phyloP scores from a whole-genome alignment of 2,888 invertebrate genomes.

The Lasioglossum malachurum region DNA sequence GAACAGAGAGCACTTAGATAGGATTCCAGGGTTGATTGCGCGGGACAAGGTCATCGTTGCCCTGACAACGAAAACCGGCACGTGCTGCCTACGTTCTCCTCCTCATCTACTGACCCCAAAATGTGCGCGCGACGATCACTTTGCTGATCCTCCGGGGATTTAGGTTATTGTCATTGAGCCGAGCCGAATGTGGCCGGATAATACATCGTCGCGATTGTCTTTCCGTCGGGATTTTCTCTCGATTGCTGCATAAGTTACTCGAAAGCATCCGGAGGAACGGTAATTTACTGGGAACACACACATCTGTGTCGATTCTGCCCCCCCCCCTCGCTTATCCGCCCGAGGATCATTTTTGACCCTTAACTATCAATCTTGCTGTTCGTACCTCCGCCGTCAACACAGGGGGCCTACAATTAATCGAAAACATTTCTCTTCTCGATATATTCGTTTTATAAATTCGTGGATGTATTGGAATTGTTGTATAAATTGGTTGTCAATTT shows the following conservation, averaged over 20 bases:
- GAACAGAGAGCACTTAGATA: conserved; percentile 53
- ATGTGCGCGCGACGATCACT: conserved; percentile 53
- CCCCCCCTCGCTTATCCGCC: neutral
- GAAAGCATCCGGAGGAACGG: neutral
- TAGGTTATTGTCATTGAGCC: conserved; percentile 47
- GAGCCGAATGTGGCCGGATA: conserved; percentile 22
- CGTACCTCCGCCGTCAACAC: neutral
- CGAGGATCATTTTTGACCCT: neutral
- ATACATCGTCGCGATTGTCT: conserved; percentile 28
- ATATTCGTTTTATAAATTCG: neutral
- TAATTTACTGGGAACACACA: neutral
- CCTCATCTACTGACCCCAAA: conserved; percentile 64
- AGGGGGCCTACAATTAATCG: neutral
- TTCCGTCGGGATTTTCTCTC: conserved; percentile 28
- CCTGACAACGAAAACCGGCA: conserved; percentile 82
- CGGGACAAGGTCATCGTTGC: conserved; percentile 84
- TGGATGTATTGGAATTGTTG: neutral
- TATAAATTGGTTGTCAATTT: neutral
- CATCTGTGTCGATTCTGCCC: neutral
- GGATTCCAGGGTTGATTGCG: conserved; percentile 67
- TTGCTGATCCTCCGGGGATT: conserved; percentile 60
- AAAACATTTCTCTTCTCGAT: neutral
- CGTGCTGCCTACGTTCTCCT: conserved; percentile 76
- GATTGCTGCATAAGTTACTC: conserved; percentile 12
- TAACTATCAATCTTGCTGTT: neutral